Evolutionary conservation across 92 coral and sea anemone genomes (phyloP), one percentile per base, ranked within the genome.

Genomic region (Nematostella vectensis): DNA sequence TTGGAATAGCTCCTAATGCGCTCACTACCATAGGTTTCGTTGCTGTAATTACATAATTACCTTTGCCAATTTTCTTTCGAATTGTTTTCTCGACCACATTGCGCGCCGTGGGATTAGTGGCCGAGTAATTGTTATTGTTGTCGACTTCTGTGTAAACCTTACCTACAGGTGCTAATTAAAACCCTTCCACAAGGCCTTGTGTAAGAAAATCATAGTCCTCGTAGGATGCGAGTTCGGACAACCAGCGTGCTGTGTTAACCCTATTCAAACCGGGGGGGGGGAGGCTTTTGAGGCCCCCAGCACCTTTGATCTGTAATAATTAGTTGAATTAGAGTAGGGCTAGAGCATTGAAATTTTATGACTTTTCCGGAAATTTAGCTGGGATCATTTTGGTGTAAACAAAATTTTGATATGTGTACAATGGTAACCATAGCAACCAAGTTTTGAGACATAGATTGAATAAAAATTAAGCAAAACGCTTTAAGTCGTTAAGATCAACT

Each of bases 1-100:
- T 72, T 15, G 60, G 79, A 63, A 72, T 63, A 10, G 79, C 71
- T 63, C 71, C 59, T 27, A 72, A 55, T 0, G 71, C 65, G 57
- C 67, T 72, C 2, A 72, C 48, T 0, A 64, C 47, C 8, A 49
- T 64, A n/a, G 73, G 80, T 15, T 57, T 64, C 4, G 15, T 0
- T 19, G 60, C 20, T 0, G 74, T 25, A 4, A 74, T 31, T 0
- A 66, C 56, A 31, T 74, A 66, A n/a, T 74, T 73, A 61, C 80
- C 80, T 11, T 57, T 48, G 24, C 2, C 1, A 2, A 65, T 57
- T 58, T 75, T 75, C 0, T 54, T 59, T 20, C 45, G 47, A 28
- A 75, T 75, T 2, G 76, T 75, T 47, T 55, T 19, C 17, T 61
- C 71, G 10, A 69, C 71, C 27, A 0, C 24, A 15, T 29, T 56